Conservation (phyloP, 2,888 invertebrate genomes). For the Pseudococcus longispinus region DNA sequence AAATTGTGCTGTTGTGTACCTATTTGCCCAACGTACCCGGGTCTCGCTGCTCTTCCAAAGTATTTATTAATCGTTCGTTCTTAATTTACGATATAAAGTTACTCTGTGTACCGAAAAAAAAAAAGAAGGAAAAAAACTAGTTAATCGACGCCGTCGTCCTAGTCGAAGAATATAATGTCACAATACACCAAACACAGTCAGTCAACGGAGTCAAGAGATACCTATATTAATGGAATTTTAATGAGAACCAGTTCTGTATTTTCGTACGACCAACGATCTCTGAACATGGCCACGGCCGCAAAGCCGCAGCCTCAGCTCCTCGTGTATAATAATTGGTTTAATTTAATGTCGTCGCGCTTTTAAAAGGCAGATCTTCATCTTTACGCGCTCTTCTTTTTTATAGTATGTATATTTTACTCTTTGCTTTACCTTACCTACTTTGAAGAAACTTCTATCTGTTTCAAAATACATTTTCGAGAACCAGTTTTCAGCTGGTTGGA, state of each 20-base stretch:
- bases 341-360: constrained; percentile 38
- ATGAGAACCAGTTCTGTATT: constrained; percentile 43
- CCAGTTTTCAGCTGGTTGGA: neutral
- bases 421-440: neutral
- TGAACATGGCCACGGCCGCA: neutral
- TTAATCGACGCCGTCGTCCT: neutral
- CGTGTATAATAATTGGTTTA: constrained; percentile 40
- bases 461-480: neutral
- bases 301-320: neutral
- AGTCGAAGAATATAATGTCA: constrained; percentile 39
- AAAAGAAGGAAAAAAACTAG: neutral
- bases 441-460: neutral
- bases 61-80: constrained; percentile 42
- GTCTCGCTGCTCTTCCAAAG: neutral
- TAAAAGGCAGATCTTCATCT: constrained; percentile 42
- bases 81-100: constrained; percentile 37
- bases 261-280: neutral
- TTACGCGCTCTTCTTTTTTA: constrained; percentile 11
- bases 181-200: neutral
- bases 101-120: neutral
- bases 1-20: neutral
- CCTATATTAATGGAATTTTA: constrained; percentile 48
- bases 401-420: neutral
- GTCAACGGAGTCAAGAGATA: neutral
- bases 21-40: too few species aligned